Evolutionary conservation across 2,113 vertebrate genomes (phyloP), one percentile per base, ranked within the genome.

Genomic region (Elaphurus davidianus): DNA sequence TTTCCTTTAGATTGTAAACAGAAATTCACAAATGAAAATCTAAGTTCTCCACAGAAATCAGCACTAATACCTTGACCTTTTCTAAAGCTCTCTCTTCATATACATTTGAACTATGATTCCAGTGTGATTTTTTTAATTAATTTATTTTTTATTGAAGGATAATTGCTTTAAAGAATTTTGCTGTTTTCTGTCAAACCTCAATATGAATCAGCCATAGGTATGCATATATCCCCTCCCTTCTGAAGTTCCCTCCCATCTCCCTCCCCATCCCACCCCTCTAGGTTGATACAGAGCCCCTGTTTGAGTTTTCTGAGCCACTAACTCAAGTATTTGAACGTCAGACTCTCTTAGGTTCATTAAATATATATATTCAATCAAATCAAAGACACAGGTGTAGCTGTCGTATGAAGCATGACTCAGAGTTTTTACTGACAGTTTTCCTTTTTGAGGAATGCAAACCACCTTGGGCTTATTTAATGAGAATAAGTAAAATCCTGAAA

Each of bases 401-500:
- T 87, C 90, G 45, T 81, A 95, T 88, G n/a, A 94, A 95, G 43
- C 15, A 25, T 88, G 91, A 98, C 47, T 93, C 36, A 54, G 74
- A 88, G 50, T 15, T 96, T 55, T 59, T 95, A 16, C 52, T 86
- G 87, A 97, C 78, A 96, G 95, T 43, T 98, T 98, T 84, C 62
- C 60, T 97, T 97, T 89, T 23, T 9, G 12, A 74, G 59, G 36
- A 97, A 92, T 45, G 86, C 52, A 97, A 96, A 93, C 84, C 83
- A 19, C 14, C 52, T 90, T 55, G 71, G 87, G 45, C n/a, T 97
- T 52, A 40, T 98, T 98, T 97, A 93, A 98, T 55, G 85, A 98
- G 12, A 96, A 64, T n/a, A 59, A 83, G 40, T 4, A 96, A 91
- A 17, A 96, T 90, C 97, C 91, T 76, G 83, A 98, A 98, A 78